Evolutionary conservation across 1,140 invertebrate species (phyloP).

Genomic region (Zaprionus vittiger): DNA sequence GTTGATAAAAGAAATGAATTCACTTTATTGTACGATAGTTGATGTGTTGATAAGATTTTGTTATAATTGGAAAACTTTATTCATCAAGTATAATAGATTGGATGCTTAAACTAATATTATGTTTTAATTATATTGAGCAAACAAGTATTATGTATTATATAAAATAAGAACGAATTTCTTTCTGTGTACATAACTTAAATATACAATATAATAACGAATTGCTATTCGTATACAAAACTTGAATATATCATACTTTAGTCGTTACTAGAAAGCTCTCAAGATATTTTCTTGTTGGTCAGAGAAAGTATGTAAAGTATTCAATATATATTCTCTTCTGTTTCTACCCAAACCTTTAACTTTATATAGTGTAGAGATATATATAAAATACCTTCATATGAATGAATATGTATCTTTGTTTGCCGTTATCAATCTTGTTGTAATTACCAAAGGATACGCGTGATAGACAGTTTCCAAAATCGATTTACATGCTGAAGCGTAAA

Average conservation of each 20-base stretch:
- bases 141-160: neutral
- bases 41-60: neutral
- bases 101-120: neutral
- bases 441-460: conserved; percentile 12
- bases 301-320: too few relatives aligned
- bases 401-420: neutral
- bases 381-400: neutral
- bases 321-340: too few relatives aligned
- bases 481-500: conserved; percentile 58
- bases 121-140: neutral
- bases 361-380: too few relatives aligned
- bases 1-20: neutral
- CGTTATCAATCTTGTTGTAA: neutral
- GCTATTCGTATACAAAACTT: too few relatives aligned
- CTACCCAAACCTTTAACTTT: too few relatives aligned
- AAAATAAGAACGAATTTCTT: too few relatives aligned
- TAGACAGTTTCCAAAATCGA: conserved; percentile 12
- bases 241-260: too few relatives aligned
- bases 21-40: neutral
- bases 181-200: too few relatives aligned
- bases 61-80: neutral
- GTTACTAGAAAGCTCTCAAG: too few relatives aligned
- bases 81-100: neutral
- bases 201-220: too few relatives aligned
- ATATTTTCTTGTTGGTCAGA: too few relatives aligned